These are phyloP conservation scores for Oxystoma pomonae DNA, from an alignment of 2,888 invertebrate genomes.

Conservation along the genomic window DNA sequence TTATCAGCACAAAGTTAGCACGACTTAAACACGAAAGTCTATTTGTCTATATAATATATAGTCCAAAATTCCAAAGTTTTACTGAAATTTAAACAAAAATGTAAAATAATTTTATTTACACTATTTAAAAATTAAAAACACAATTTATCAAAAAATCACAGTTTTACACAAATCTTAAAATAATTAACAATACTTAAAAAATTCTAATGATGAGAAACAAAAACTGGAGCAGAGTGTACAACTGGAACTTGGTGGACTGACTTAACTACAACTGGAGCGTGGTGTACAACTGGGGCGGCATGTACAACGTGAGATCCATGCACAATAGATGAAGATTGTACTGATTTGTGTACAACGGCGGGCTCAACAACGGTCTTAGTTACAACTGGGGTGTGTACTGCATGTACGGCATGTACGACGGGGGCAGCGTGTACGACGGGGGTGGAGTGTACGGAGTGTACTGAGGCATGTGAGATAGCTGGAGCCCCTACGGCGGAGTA, in stretches of 20 bases:
- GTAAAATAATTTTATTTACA: not conserved
- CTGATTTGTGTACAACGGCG: conserved; percentile 18
- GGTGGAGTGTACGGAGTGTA: conserved; percentile 22
- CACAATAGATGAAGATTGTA: conserved; percentile 33
- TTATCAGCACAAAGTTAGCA: no score
- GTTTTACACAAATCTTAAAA: not conserved
- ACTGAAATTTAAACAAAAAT: no score
- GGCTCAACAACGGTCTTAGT: conserved; percentile 22
- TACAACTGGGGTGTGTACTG: conserved; percentile 18
- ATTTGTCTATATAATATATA: no score
- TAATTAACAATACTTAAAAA: not conserved
- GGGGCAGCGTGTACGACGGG: conserved; percentile 13
- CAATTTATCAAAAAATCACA: not conserved
- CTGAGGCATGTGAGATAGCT: not conserved
- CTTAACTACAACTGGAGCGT: conserved; percentile 13
- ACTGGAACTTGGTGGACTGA: conserved; percentile 12
- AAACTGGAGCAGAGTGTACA: conserved; percentile 25
- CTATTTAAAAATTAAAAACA: not conserved
- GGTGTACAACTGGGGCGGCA: conserved; percentile 35
- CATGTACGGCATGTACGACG: conserved; percentile 17
- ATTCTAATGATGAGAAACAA: not conserved
- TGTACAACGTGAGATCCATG: conserved; percentile 27
- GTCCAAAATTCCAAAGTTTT: no score
- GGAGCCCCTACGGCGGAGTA: conserved; percentile 11
- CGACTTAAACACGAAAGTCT: no score